These are phyloP conservation scores for Caranx ignobilis DNA, from an alignment of 2,113 vertebrate genomes.

Conservation along the genomic window DNA sequence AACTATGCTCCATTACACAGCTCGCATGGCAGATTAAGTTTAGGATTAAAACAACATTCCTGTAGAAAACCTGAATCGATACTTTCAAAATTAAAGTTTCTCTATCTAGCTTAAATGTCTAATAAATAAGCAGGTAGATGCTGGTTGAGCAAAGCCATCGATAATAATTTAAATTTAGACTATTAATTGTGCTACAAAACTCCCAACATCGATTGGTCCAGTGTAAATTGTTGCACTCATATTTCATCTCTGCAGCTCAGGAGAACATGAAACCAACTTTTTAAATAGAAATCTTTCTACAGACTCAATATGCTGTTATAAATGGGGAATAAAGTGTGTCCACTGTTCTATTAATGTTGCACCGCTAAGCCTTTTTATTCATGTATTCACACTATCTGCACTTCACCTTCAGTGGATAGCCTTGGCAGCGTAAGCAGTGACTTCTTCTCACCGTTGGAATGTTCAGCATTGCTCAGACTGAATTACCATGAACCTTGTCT, in stretches of 20 bases:
- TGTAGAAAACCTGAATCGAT: background rate
- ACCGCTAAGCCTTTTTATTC: slow-evolving; percentile 21
- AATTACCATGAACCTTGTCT: background rate
- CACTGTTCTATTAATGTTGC: slow-evolving; percentile 22
- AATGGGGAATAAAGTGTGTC: slow-evolving; percentile 43
- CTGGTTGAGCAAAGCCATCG: slow-evolving; percentile 19
- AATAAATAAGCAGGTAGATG: slow-evolving; percentile 20
- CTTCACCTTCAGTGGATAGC: background rate
- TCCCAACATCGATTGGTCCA: slow-evolving; percentile 52
- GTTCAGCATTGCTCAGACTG: background rate
- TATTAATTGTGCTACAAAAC: slow-evolving; percentile 64
- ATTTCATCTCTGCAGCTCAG: slow-evolving; percentile 57
- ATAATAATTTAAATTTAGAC: slow-evolving; percentile 59
- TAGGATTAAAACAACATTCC: slow-evolving; percentile 14
- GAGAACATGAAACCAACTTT: slow-evolving; percentile 64
- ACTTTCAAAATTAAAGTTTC: background rate
- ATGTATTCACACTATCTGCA: background rate
- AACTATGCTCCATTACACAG: background rate
- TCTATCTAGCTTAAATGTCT: slow-evolving; percentile 13
- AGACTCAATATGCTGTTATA: slow-evolving; percentile 45
- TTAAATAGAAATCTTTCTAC: slow-evolving; percentile 60
- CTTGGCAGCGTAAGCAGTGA: background rate
- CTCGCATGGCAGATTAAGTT: background rate
- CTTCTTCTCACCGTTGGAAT: background rate
- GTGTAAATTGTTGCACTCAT: slow-evolving; percentile 60